Evolutionary conservation across 92 coral and sea anemone genomes (phyloP), one percentile per base, ranked within the genome.

Genomic region (Epizoanthus stellaris): DNA sequence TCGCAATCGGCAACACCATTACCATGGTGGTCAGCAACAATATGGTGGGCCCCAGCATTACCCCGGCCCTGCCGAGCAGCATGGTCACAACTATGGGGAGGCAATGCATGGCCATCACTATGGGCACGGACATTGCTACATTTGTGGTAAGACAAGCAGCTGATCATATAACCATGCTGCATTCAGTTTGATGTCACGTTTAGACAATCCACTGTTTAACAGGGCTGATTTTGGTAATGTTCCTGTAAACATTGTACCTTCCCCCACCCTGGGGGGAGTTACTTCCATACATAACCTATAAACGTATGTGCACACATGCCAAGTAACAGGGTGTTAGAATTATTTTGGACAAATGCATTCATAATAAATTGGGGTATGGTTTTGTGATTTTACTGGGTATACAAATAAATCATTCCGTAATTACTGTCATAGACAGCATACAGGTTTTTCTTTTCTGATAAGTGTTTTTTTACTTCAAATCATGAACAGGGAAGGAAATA

Each of bases 91-190:
- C 61, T 82, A 81, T 69, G 74, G 82, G 16, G 90, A 90, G 25
- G 90, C 87, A 25, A 30, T 75, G 45, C 87, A 89, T 23, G 88
- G 88, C 54, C 57, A 85, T 62, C 84, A 88, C 65, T 89, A 92
- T 72, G 88, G 90, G 59, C 81, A 88, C 77, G 96, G 94, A 12
- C 96, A 93, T 58, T 93, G 96, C 82, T 92, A 61, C 49, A 87
- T 91, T 67, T 93, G 96, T 79, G 83, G 83, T 79, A 79, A 79
- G 83, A 54, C 12, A 2, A 42, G 49, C 23, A 12, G 4, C 5
- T 4, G 16, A 4, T 13, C 12, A 17, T 38, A 3, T 70, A 49
- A 7, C 8, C 54, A 53, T 70, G 25, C 10, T 70, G 40, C 70
- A 65, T 9, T 34, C 42, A 65, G 17, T 36, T 64, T 64, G 52